Conservation (phyloP, 2,113 vertebrate genomes). For the Scomber scombrus region DNA sequence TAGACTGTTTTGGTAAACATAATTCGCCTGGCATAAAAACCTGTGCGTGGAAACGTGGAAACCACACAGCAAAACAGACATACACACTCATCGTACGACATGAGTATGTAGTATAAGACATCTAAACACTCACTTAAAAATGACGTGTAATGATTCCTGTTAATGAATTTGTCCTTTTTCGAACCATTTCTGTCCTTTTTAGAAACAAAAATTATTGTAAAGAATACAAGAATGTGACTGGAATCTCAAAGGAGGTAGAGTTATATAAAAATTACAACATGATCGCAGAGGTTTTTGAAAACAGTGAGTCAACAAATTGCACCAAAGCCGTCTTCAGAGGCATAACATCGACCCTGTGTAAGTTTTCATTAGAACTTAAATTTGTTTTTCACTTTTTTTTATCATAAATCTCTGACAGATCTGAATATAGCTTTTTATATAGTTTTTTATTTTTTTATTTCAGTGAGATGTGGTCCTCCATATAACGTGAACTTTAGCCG, state of each 20-base stretch:
- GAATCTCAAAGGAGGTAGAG: rapidly evolving
- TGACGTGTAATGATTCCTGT: neutral
- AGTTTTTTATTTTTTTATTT: neutral
- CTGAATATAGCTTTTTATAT: neutral
- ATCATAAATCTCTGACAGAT: neutral
- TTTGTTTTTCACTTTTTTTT: neutral
- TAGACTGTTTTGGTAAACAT: slow-evolving; percentile 70
- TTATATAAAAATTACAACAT: rapidly evolving
- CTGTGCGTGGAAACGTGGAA: slow-evolving; percentile 74
- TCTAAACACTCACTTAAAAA: too few species aligned
- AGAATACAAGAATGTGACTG: neutral
- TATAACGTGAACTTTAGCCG: slow-evolving; percentile 45
- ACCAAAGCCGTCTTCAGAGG: slow-evolving; percentile 67
- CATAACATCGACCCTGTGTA: slow-evolving; percentile 55
- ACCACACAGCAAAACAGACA: slow-evolving; percentile 2
- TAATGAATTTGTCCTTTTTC: neutral
- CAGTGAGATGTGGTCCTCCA: slow-evolving; percentile 78
- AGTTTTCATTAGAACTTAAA: slow-evolving; percentile 11
- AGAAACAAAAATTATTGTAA: rapidly evolving
- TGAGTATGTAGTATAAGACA: slow-evolving; percentile 22
- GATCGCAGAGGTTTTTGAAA: slow-evolving; percentile 60
- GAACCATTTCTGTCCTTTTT: neutral
- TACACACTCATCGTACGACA: slow-evolving; percentile 60
- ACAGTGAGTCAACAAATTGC: slow-evolving; percentile 53
- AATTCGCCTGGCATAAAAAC: rapidly evolving